phyloP scores from a whole-genome alignment of 2,888 invertebrate genomes.

The Andrena dorsata region DNA sequence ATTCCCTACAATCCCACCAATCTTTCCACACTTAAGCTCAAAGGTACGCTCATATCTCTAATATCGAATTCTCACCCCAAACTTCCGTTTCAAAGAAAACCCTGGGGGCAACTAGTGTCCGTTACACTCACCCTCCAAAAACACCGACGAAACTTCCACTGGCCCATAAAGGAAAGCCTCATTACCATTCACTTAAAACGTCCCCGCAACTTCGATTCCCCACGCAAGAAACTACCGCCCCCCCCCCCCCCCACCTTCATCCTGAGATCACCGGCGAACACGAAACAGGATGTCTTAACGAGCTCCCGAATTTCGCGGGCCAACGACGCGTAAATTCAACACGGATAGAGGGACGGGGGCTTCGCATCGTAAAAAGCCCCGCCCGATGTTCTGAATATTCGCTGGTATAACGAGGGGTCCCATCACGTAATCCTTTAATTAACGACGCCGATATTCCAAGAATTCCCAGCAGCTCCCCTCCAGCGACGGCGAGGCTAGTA shows the following conservation, averaged over 20 bases:
- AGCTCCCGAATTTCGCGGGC: conserved; percentile 9
- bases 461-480: background rate
- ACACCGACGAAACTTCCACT: too few species aligned
- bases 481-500: background rate
- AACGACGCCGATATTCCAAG: conserved; percentile 40
- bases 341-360: background rate
- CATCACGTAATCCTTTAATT: conserved; percentile 44
- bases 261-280: background rate
- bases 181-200: too few species aligned
- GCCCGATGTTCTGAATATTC: conserved; percentile 31
- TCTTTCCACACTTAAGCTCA: too few species aligned
- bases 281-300: conserved; percentile 9
- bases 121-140: too few species aligned
- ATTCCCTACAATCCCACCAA: too few species aligned
- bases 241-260: background rate
- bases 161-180: too few species aligned
- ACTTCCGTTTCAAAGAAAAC: too few species aligned
- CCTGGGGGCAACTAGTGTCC: too few species aligned
- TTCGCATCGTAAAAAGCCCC: background rate
- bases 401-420: conserved; percentile 18
- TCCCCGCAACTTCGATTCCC: too few species aligned
- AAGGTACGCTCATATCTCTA: too few species aligned
- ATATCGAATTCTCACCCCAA: too few species aligned
- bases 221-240: background rate
- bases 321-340: conserved; percentile 10